Evolutionary conservation across 2,888 invertebrate genomes (phyloP), one percentile per base, ranked within the genome.

Genomic region (Cephus rjabovi): DNA sequence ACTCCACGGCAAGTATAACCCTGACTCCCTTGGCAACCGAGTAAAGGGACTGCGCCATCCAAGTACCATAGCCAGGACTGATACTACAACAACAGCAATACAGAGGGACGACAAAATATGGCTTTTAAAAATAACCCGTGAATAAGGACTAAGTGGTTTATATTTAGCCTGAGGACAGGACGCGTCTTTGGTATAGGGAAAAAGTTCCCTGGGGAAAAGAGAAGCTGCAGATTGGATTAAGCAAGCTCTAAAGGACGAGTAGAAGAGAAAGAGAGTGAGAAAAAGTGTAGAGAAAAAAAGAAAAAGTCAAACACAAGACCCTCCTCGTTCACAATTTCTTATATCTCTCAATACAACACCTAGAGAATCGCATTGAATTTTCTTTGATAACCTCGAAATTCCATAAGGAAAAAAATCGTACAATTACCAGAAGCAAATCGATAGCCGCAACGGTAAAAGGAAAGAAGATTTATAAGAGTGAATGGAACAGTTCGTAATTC

Each of bases 61-160:
- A 56, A 56, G 56, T 56, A 56, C 23, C 56, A 56, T 23, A 56
- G 2, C 23, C 56, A 15, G 23, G 23, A 56, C 23, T 56, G 56
- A 23, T 56, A 56, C 56, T 23, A 23, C 23, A 9, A 6, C 23
- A 23, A 56, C 56, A 23, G 56, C 56, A 56, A 56, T 23, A 56
- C 56, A 4, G 23, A 56, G 56, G 15, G 23, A 23, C 56, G 56
- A 56, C 56, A 6, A 23, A 56, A 56, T 56, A 56, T 9, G 56
- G 23, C 23, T 71, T 71, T 71, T 34, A 71, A 71, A 71, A 71
- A 71, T 71, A 71, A 33, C 71, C 71, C 71, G 31, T 71, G 31
- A 71, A 33, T 71, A 71, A 71, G 71, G 31, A 71, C 71, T 71
- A 71, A 71, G 71, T 71, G 71, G 31, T 71, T 71, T 71, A 71